Evolutionary conservation across 2,888 invertebrate species (phyloP), one percentile per base, ranked within the genome.

Genomic region (Oscheius sp.): DNA sequence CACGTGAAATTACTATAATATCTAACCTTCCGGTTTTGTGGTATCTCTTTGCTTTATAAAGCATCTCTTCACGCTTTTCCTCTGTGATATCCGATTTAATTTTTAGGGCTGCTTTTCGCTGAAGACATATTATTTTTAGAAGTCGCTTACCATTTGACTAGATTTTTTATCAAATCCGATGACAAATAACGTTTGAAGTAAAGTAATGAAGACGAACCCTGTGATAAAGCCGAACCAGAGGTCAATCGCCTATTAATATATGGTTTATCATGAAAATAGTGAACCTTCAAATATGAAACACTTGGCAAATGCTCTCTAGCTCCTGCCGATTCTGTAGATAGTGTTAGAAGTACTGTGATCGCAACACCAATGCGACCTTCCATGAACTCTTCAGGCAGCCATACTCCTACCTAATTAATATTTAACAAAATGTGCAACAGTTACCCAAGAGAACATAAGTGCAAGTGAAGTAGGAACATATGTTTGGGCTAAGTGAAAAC

Each of bases 371-470:
- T 86, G 1, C 85, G 76, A 3, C 85, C 85, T 67, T 85, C 85
- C 84, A 84, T 85, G 67, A 85, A 85, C 65, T 85, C 85, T 67
- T 86, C 82, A 1, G 85, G 85, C 2, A 85, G 73, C 85, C 85
- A 86, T 2, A 85, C 85, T 4, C 85, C 85, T 0, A 85, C 82
- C 80, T 79, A 41, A 26, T n/a, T 12, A n/a, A n/a, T 57, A 33
- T 9, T 45, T 45, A 6, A 17, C 14, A 6, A 45, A 45, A 9
- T n/a, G 17, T 20, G 6, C n/a, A n/a, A n/a, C 0, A 38, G 67
- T 56, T 44, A 81, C 85, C 85, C 85, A 85, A 1, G 80, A 80
- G 70, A 85, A 85, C 85, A 86, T 86, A 5, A 85, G 68, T 2
- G 85, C 85, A 33, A 85, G 63, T 14, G 82, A 81, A 2, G 85